Evolutionary conservation across 2,113 vertebrate genomes (phyloP).

Genomic region (Mesocricetus auratus): DNA sequence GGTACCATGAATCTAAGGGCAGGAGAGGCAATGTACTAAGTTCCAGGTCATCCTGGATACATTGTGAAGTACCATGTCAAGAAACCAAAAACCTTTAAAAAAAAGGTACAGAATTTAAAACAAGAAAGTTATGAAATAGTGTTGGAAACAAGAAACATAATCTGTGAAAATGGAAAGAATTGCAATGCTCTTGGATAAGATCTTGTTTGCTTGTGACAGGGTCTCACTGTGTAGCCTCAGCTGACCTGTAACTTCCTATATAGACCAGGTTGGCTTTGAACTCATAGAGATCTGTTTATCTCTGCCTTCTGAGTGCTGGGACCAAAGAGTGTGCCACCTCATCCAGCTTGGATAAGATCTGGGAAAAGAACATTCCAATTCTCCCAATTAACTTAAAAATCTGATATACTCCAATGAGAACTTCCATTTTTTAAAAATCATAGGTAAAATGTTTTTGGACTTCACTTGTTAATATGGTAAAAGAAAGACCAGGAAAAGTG

Average conservation of each 20-base stretch:
- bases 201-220: background rate
- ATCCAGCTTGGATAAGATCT: background rate
- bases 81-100: background rate
- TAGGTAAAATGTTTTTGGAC: background rate
- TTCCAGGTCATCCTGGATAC: background rate
- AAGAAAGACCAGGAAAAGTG: background rate
- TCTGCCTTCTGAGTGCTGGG: background rate
- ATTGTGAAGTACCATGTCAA: background rate
- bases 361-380: background rate
- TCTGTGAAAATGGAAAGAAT: constrained; percentile 24
- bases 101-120: background rate
- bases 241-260: background rate
- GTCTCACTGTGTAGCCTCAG: background rate
- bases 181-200: background rate
- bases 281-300: background rate
- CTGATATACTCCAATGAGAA: background rate
- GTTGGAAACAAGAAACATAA: background rate
- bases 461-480: constrained; percentile 33
- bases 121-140: constrained; percentile 19
- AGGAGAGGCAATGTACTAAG: too few relatives aligned
- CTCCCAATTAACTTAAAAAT: constrained; percentile 12
- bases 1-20: background rate
- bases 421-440: background rate
- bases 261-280: background rate
- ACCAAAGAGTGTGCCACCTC: background rate